Evolutionary conservation across 2,888 invertebrate genomes (phyloP), one percentile per base, ranked within the genome.

Genomic region (Tridacna gigas): DNA sequence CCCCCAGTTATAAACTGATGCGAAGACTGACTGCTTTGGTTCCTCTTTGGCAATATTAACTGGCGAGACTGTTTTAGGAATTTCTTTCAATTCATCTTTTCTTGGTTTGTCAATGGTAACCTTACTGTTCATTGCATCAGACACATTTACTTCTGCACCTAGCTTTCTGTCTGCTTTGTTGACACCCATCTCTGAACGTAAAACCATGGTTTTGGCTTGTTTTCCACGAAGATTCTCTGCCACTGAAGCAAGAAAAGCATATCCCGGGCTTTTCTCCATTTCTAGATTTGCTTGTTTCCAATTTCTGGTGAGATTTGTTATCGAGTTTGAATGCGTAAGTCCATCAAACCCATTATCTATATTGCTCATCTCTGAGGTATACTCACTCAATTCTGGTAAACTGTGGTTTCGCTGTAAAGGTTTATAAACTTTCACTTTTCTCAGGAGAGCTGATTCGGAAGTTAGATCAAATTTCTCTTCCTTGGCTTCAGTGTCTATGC

Each of bases 1-100:
- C 13, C 79, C 69, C 82, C 82, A 82, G 11, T 69, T 47, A 15
- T 78, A 22, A 12, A 82, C 48, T 37, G 78, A 79, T 47, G 56
- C 67, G 5, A 79, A 37, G 9, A 79, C 22, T 18, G 51, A 56
- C 56, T 67, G 48, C 1, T 51, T 63, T 20, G 74, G 60, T 22
- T 66, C 66, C 9, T 65, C 60, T 45, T 45, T 47, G 9, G n/a
- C 69, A 25, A 4, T n/a, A 37, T 37, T 61, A 47, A 22, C 45
- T 47, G 75, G 61, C 20, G n/a, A 28, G n/a, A 61, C 12, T 61
- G n/a, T 37, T 37, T 12, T 28, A 20, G 22, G 25, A 20, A 28
- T 74, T 60, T 22, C 18, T 22, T 60, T 20, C 15, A 5, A 12
- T 5, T 12, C 13, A 15, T 48, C n/a, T 18, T 51, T 3, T 12